A percentile compares a stretch with the other conserved stretches of the same genome.
These are phyloP conservation scores for Drosophila seclusa DNA, from an alignment of 2,888 invertebrate genomes.

Conservation along the genomic window DNA sequence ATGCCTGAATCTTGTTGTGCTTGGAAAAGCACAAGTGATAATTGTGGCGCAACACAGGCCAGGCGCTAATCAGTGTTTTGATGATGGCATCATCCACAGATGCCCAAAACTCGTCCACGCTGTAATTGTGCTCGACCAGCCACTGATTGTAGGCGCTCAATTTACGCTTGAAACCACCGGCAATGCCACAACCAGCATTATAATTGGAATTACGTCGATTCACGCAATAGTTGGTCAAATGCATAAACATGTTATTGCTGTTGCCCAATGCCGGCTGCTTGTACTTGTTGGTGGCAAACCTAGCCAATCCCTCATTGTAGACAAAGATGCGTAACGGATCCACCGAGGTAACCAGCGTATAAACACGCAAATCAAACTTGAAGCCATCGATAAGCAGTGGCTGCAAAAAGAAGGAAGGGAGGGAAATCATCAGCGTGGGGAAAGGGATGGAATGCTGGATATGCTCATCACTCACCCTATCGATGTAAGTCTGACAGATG, in stretches of 20 bases:
- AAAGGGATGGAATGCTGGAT: neutral
- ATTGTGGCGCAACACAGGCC: constrained; percentile 94
- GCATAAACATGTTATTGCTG: constrained; percentile 95
- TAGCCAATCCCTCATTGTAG: constrained; percentile 94
- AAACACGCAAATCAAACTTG: constrained; percentile 96
- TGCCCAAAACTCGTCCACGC: constrained; percentile 91
- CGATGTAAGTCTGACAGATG: constrained; percentile 93
- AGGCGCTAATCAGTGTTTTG: constrained; percentile 95
- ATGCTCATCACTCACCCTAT: constrained; percentile 41
- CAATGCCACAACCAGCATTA: constrained; percentile 88
- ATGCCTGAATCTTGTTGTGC: constrained; percentile 93
- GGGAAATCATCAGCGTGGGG: neutral
- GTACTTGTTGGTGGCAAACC: constrained; percentile 95
- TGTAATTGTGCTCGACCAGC: constrained; percentile 88
- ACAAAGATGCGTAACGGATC: constrained; percentile 95
- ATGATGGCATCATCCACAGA: constrained; percentile 95
- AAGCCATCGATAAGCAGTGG: constrained; percentile 95
- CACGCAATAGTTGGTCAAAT: constrained; percentile 96
- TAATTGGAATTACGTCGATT: constrained; percentile 95
- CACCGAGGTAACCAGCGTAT: constrained; percentile 94
- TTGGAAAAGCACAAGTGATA: constrained; percentile 94
- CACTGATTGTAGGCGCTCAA: constrained; percentile 92
- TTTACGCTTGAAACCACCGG: constrained; percentile 94
- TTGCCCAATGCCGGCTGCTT: constrained; percentile 93
- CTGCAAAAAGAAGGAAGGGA: constrained; percentile 82